These are phyloP conservation scores for Sturmia bella DNA, from an alignment of 2,888 invertebrate species.

Conservation along the genomic window DNA sequence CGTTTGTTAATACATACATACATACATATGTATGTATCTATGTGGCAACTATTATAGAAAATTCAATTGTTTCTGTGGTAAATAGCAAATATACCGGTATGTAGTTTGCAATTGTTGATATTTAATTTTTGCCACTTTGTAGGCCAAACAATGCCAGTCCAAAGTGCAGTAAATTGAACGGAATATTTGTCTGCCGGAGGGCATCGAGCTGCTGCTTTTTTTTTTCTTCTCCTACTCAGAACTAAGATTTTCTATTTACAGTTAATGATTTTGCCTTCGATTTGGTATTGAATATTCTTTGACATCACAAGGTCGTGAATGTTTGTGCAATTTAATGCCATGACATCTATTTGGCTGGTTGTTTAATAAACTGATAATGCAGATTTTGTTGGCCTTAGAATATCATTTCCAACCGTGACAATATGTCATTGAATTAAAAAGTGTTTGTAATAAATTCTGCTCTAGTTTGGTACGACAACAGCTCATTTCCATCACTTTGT, in stretches of 20 bases:
- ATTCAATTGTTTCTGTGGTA: constrained; percentile 47
- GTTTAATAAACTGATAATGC: background rate
- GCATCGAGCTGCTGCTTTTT: constrained; percentile 5
- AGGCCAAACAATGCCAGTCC: constrained; percentile 22
- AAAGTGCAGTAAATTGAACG: constrained; percentile 39
- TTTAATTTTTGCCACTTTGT: constrained; percentile 15
- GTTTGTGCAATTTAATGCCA: constrained; percentile 38
- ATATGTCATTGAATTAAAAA: no score
- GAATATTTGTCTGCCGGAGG: constrained; percentile 11
- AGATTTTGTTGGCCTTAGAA: constrained; percentile 15
- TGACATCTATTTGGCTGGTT: constrained; percentile 3
- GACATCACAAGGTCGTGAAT: constrained; percentile 16
- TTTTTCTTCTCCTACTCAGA: background rate
- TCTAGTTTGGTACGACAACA: no score
- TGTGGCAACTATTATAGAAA: constrained; percentile 36
- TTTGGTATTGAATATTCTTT: constrained; percentile 43
- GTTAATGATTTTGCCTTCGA: constrained; percentile 48
- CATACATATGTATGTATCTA: background rate
- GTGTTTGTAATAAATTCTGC: no score
- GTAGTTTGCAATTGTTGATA: constrained; percentile 34
- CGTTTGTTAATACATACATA: no score
- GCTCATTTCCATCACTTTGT: no score
- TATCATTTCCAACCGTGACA: no score
- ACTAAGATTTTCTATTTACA: constrained; percentile 19
- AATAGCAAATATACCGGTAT: constrained; percentile 39